Base-by-base conservation (phyloP, 2,888 invertebrate genomes). In the Anagyrus pseudococci region DNA sequence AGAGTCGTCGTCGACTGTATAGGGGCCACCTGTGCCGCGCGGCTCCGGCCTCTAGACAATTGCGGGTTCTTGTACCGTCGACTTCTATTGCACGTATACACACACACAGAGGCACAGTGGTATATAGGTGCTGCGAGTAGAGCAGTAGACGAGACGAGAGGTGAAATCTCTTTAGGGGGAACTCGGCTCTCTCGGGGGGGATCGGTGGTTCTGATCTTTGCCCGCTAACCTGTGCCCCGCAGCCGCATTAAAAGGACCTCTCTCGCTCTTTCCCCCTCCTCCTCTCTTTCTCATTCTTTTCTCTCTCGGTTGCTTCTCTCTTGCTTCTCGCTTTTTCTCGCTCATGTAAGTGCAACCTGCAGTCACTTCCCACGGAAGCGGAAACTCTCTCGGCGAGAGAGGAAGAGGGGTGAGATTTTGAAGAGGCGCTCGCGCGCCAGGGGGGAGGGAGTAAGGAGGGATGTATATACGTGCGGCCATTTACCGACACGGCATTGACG, bases 291-390 rank as follows among this genome's bases (percentile, higher is more conserved):
- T 41, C 47, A 49, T 40, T 63, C n/a, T 55, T 40, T 66, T 67
- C 67, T 58, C 58, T 20, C 10, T 25, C 22, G 10, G n/a, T 33
- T 23, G 17, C 48, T 49, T 25, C 37, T 52, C 58, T 40, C 33
- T 40, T 20, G 47, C 23, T 23, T 41, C 25, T 40, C 33, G n/a
- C 68, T 61, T 56, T n/a, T n/a, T n/a, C n/a, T n/a, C n/a, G n/a
- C 58, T 61, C 63, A 67, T 70, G 71, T 72, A 74, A 71, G 69
- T 72, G 67, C 70, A 75, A 76, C 74, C 72, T 75, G 75, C 73
- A 67, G 68, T 43, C 68, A 72, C 75, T 78, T 79, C 78, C 78
- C 78, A 79, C 77, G 78, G 77, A 78, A 77, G 71, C 70, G 73
- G 70, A 73, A 74, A 73, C 68, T 54, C 53, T 8, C 41, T 57